Base-by-base conservation (phyloP, 2,113 vertebrate genomes). In the Pagrus major region DNA sequence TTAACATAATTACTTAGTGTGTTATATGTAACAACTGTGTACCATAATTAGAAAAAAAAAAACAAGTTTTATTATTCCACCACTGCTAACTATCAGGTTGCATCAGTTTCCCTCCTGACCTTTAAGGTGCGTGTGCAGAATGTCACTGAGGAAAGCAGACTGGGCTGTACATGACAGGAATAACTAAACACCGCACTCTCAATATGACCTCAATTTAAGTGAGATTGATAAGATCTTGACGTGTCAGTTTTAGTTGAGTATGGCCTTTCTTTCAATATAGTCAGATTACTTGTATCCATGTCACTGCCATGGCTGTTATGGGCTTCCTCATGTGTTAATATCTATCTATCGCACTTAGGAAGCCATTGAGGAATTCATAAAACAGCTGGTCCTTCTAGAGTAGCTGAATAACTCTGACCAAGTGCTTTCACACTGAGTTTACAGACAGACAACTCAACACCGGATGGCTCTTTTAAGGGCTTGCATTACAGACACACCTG, bases 401-500 rank as follows among this genome's bases (percentile, higher is more conserved):
- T 27, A 66, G 49, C 25, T 31, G 9, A 65, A 72, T 61, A 59
- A 23, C 2, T 83, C 49, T 8, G 37, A 52, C 2, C 8, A 1
- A n/a, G n/a, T 42, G 64, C 71, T 46, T 72, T 78, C 39, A 59
- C 15, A 76, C 71, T 9, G 33, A 70, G 71, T 60, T 67, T 80
- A 41, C 37, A 37, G 58, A 55, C 37, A 42, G 47, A 72, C 58
- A 64, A 39, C 58, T 71, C 55, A 56, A 60, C 61, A 25, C 37
- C 12, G 16, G 56, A 42, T 12, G 25, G 76, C 51, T 69, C 52
- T 77, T 78, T 80, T n/a, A 68, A 60, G n/a, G 63, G 33, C 59
- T 85, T 69, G 73, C 42, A 33, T 80, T 76, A 54, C 80, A 71
- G 23, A 70, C 68, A 60, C 86, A 91, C 78, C 81, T 88, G 88